Percentiles rank a stretch among this genome's conserved stretches.
Conservation (phyloP, 2,113 vertebrate species). For the Oncorhynchus clarkii region DNA sequence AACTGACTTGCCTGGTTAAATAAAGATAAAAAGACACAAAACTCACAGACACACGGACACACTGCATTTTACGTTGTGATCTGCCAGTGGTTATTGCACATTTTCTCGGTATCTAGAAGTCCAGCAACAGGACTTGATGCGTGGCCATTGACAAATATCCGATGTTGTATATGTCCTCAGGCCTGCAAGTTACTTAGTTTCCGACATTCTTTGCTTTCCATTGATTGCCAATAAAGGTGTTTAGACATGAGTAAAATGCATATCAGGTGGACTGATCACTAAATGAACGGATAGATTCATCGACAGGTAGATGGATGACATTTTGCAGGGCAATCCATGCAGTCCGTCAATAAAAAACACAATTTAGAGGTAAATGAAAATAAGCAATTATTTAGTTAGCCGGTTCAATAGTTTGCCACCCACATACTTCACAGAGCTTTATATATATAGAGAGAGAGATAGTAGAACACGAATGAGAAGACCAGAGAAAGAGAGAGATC, state of each 20-base stretch:
- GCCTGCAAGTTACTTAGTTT: constrained; percentile 53
- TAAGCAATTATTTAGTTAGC: constrained; percentile 17
- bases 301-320: constrained; percentile 79
- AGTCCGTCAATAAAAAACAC: constrained; percentile 71
- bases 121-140: constrained; percentile 1
- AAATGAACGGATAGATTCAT: constrained; percentile 75
- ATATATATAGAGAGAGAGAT: constrained; percentile 14
- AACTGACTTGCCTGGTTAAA: too few species aligned
- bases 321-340: constrained; percentile 72
- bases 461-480: constrained; percentile 31
- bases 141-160: constrained; percentile 51
- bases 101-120: neutral
- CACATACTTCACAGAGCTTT: too few species aligned
- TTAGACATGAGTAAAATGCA: constrained; percentile 70
- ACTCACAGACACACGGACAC: neutral
- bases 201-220: constrained; percentile 66
- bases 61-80: neutral
- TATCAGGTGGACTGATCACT: constrained; percentile 70
- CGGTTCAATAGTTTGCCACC: too few species aligned
- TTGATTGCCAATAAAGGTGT: constrained; percentile 74
- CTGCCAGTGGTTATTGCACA: neutral
- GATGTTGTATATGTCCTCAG: constrained; percentile 27
- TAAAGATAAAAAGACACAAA: neutral
- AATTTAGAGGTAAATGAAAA: constrained; percentile 66
- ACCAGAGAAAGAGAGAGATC: neutral